Evolutionary conservation across 2,113 vertebrate genomes (phyloP).

Genomic region (Callipepla californica): DNA sequence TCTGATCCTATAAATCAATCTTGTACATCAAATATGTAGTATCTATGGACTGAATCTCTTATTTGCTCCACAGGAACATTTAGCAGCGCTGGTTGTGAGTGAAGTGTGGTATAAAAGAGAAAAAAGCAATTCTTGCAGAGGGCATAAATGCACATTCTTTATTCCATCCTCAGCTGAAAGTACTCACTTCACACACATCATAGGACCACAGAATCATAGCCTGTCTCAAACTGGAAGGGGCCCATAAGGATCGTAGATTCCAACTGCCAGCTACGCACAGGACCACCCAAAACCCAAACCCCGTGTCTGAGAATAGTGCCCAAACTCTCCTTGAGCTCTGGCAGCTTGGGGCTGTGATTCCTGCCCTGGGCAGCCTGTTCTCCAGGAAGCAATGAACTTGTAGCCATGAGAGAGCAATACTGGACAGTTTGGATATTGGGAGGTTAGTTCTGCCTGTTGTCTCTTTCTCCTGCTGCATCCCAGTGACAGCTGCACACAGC

Average conservation of each 20-base stretch:
- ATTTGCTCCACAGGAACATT: slow-evolving; percentile 40
- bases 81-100: not conserved
- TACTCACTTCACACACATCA: not conserved
- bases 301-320: no score
- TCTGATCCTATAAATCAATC: slow-evolving; percentile 55
- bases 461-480: not conserved
- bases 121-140: not conserved
- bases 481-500: not conserved
- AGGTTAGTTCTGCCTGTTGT: not conserved
- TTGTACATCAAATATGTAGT: slow-evolving; percentile 12
- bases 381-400: no score
- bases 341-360: no score
- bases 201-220: no score
- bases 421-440: not conserved
- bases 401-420: no score
- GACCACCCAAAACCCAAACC: no score
- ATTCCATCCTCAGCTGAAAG: not conserved
- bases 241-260: no score
- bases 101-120: slow-evolving; percentile 2
- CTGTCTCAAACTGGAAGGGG: no score
- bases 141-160: not conserved
- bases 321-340: no score
- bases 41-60: slow-evolving; percentile 13
- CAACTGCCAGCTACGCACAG: no score
- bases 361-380: no score